These are phyloP conservation scores for Desoria tigrina DNA, from an alignment of 2,888 invertebrate species.

Conservation along the genomic window DNA sequence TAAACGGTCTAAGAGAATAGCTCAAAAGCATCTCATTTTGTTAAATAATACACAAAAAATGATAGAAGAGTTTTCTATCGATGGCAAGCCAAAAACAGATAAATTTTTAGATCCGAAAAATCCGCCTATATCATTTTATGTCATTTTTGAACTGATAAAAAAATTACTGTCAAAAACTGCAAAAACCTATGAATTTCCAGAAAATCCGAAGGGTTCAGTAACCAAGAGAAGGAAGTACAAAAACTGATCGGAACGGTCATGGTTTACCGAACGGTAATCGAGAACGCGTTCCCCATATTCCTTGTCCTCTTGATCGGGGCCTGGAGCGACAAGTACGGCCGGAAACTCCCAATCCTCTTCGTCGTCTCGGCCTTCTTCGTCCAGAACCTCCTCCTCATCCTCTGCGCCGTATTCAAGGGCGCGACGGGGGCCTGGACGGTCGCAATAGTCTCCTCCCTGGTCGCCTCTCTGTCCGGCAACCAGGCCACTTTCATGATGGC, in stretches of 20 bases:
- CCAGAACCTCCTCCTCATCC: slow-evolving; percentile 43
- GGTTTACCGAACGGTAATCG: slow-evolving; percentile 81
- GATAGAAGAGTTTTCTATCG: too few relatives aligned
- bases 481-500: slow-evolving; percentile 67
- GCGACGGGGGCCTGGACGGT: slow-evolving; percentile 44
- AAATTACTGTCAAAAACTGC: neutral
- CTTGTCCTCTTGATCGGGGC: slow-evolving; percentile 78
- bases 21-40: too few relatives aligned
- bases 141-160: too few relatives aligned
- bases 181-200: slow-evolving; percentile 9
- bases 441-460: slow-evolving; percentile 35
- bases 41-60: too few relatives aligned
- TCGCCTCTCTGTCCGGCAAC: slow-evolving; percentile 38
- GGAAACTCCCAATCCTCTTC: slow-evolving; percentile 71
- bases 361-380: slow-evolving; percentile 65
- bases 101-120: too few relatives aligned
- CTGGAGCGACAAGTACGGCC: slow-evolving; percentile 77
- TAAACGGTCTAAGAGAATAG: too few relatives aligned
- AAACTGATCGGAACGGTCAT: slow-evolving; percentile 68
- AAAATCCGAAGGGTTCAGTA: slow-evolving; percentile 60
- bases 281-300: slow-evolving; percentile 74
- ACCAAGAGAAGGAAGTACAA: slow-evolving; percentile 70
- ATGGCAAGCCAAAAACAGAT: too few relatives aligned
- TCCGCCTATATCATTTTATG: too few relatives aligned
- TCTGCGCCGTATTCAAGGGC: slow-evolving; percentile 28